Evolutionary conservation across 2,888 invertebrate species (phyloP), one percentile per base, ranked within the genome.

Genomic region (Diloba caeruleocephala): DNA sequence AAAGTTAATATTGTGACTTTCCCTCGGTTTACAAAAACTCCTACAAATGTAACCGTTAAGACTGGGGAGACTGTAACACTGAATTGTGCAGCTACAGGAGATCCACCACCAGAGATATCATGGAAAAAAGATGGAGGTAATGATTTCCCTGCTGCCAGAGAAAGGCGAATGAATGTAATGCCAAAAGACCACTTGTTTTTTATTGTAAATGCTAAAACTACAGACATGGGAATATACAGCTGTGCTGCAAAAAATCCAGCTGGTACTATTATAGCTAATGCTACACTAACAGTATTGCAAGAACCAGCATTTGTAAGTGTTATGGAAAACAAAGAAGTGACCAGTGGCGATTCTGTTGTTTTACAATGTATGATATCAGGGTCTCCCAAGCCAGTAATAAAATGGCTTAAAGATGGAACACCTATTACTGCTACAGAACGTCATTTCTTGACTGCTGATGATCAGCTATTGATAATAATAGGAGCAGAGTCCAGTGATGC

Each of bases 111-210:
- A 12, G 96, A 97, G 89, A 97, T 98, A 72, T 96, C 97, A 0
- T 96, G 98, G 96, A 96, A 97, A 76, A 98, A 98, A 88, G 98
- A 97, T 89, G 98, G 97, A n/a, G 98, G 97, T 0, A 97, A 97
- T 79, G 97, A 98, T 80, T 99, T 99, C 85, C 98, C 98, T 5
- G 99, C 99, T 3, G 99, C 99, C 6, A 95, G 97, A 70, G 98
- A 99, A 85, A 95, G 98, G 33, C 94, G 99, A 26, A 97, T 99
- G 96, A 97, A 97, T 88, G 97, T 98, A 36, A 97, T 98, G 95
- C 97, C 98, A 0, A 95, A 96, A 21, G 98, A 99, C 82, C 97
- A 98, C 84, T 96, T 97, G 1, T 98, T 98, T 84, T 98, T 98
- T 81, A 99, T 99, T 71, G 95, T 98, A n/a, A 96, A 98, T 89